Base-by-base conservation (phyloP, 2,797 vertebrate species). In the Neopelma chrysocephalum region DNA sequence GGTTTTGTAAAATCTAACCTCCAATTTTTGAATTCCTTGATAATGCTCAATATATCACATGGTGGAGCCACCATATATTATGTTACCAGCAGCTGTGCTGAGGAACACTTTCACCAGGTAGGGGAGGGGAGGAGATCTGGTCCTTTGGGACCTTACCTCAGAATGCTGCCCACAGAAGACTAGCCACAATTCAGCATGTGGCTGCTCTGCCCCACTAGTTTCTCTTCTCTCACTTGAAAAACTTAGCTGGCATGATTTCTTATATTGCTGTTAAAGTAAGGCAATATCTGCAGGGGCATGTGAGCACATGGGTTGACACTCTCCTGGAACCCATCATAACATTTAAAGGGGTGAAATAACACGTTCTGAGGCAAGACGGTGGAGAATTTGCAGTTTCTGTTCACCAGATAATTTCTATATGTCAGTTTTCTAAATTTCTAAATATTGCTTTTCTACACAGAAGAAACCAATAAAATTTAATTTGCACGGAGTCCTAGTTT, bases 241-340 rank as follows among this genome's bases (percentile, higher is more conserved):
- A 57, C 0, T 0, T 21, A 42, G 7, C 38, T 50, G 34, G 7
- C 11, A 13, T 6, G 1, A 27, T 54, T 65, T 17, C 57, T 53
- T 57, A 36, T 2, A 29, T 4, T 27, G 48, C 45, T 83, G 21
- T 32, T 82, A 65, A 88, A 64, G 3, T 20, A 73, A 82, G 16
- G 48, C 56, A 68, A 3, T 26, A 51, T 51, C 47, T 77, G 20
- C 0, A 2, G 75, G 31, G 11, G 2, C 36, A 73, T 26, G 40
- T 40, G 26, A 23, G 56, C 32, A 34, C 14, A 12, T 10, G 23
- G 27, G 27, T 1, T 66, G 73, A 62, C 5, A 4, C 21, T 66
- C 48, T 40, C 29, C 60, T 84, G 36, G 58, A 36, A 17, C 13
- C 11, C 4, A 2, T 26, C 13, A 27, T 23, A 56, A 13, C 34